Conservation (phyloP, 2,888 invertebrate species). For the Idaea biselata region DNA sequence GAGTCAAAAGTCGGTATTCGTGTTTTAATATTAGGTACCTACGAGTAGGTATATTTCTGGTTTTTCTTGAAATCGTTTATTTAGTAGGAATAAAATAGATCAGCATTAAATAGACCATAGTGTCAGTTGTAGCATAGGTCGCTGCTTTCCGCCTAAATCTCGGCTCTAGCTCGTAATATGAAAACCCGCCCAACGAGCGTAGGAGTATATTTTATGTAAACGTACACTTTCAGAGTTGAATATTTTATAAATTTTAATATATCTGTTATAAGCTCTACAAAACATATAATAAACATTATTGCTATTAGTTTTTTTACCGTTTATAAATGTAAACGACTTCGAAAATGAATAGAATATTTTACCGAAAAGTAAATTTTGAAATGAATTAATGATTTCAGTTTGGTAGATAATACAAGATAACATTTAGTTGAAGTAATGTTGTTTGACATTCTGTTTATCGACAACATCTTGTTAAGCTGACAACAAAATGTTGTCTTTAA, state of each 20-base stretch:
- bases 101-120: conserved; percentile 7
- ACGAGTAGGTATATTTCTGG: not conserved
- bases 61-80: not conserved
- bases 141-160: conserved; percentile 15
- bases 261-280: conserved; percentile 4
- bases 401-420: conserved; percentile 17
- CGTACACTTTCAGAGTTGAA: not conserved
- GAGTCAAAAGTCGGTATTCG: not conserved
- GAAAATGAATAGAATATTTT: conserved; percentile 13
- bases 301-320: conserved; percentile 3
- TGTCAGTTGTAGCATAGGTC: conserved; percentile 13
- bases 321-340: conserved; percentile 13
- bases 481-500: conserved; percentile 59
- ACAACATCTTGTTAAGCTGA: conserved; percentile 53
- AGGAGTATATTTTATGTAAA: not conserved
- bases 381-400: conserved; percentile 16
- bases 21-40: not conserved
- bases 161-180: conserved; percentile 9
- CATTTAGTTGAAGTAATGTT: conserved; percentile 25
- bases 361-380: conserved; percentile 9
- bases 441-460: conserved; percentile 32
- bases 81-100: conserved; percentile 7
- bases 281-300: conserved; percentile 2
- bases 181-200: conserved; percentile 19
- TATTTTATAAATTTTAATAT: not conserved